Base-by-base conservation (phyloP, 2,797 vertebrate species). In the Gallinago stenura region DNA sequence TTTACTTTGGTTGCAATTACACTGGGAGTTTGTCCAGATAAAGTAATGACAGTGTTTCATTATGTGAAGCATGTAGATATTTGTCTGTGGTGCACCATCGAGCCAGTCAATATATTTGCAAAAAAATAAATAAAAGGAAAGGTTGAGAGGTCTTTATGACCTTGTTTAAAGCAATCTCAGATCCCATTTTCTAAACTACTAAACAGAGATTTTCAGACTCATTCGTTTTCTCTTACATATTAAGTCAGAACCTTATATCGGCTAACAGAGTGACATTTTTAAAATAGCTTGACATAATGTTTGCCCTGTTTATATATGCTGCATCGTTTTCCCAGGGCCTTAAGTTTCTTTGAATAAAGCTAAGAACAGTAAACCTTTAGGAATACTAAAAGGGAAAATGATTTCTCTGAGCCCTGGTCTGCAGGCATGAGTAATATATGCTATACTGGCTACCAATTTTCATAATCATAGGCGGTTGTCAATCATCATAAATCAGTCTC, bases 41-140 rank as follows among this genome's bases (percentile, higher is more conserved):
- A 92, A 96, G 50, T 80, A 97, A 97, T 51, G 71, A 79, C 83
- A 84, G 26, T 28, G 76, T 97, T 98, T 98, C 94, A 95, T 98
- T 97, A 97, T 95, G 95, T 97, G 96, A 95, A 97, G 81, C 92
- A 96, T 97, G 97, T 96, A 97, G 91, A 95, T 97, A 84, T 97
- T 94, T 97, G 89, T 90, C 94, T 95, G 90, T 89, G 86, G 92
- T 95, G 82, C 65, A 57, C 75, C 93, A 35, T 70, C 62, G n/a
- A 73, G 57, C 62, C 69, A 96, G 79, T 96, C 90, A 89, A 90
- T 87, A 45, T 48, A 92, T 96, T 91, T 95, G 68, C 45, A 78
- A 95, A 91, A 91, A 80, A 77, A 78, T 71, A 87, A 76, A 57
- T 69, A 85, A 93, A 66, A 24, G 35, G 31, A 96, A 93, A 92